These are phyloP conservation scores for Arrhopalites spinosus DNA, from an alignment of 2,888 invertebrate genomes.

Conservation along the genomic window DNA sequence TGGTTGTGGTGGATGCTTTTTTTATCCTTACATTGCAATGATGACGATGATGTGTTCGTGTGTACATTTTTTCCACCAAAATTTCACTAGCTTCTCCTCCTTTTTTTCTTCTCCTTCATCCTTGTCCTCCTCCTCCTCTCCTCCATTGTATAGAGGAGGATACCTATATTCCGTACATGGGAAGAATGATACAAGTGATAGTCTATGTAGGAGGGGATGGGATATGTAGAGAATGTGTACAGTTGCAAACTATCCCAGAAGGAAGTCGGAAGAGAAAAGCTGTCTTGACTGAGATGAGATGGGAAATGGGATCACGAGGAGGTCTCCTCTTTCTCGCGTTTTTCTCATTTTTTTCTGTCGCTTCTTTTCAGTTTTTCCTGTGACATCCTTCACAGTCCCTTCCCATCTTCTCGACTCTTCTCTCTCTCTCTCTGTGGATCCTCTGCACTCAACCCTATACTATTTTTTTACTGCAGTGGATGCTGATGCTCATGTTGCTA, in stretches of 20 bases:
- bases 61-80: background rate
- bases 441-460: background rate
- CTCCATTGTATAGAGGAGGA: background rate
- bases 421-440: background rate
- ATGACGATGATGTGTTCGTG: slow-evolving; percentile 16
- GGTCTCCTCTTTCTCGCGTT: slow-evolving; percentile 24
- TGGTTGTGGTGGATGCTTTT: slow-evolving; percentile 33
- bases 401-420: background rate
- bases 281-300: slow-evolving; percentile 33
- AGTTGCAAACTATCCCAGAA: slow-evolving; percentile 1
- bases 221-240: background rate
- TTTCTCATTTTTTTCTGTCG: slow-evolving; percentile 17
- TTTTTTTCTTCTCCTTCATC: slow-evolving; percentile 14
- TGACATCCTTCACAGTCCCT: slow-evolving; percentile 10
- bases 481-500: too few relatives aligned
- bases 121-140: background rate
- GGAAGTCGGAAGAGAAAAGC: slow-evolving; percentile 36
- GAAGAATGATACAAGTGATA: slow-evolving; percentile 4
- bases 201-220: background rate
- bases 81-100: background rate
- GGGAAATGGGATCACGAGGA: slow-evolving; percentile 37
- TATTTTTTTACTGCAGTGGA: too few relatives aligned
- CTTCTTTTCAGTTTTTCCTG: background rate
- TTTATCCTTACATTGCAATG: slow-evolving; percentile 12
- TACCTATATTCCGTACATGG: too few relatives aligned